Conservation (phyloP, 2,113 vertebrate genomes). For the Dicerorhinus sumatrensis region DNA sequence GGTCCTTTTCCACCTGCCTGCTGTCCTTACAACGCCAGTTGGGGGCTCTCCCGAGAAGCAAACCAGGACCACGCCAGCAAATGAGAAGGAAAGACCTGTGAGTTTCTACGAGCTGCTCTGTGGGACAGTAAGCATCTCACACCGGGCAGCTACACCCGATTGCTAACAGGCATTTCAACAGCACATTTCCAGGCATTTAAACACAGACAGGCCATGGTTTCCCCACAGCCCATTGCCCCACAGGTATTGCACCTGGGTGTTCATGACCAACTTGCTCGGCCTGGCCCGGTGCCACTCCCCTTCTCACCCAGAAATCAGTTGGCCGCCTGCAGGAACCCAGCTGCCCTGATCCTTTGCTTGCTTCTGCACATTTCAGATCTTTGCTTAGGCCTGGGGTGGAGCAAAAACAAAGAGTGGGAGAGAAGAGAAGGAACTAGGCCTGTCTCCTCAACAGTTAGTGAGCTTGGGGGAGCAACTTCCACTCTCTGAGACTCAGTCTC, state of each 20-base stretch:
- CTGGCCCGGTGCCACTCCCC: not conserved
- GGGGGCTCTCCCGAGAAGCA: not conserved
- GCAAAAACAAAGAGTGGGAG: not conserved
- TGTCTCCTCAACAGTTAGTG: not conserved
- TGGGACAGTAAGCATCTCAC: not conserved
- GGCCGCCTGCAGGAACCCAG: not conserved
- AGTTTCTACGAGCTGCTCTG: not conserved
- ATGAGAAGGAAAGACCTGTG: not conserved
- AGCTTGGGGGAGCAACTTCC: not conserved
- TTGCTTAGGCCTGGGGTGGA: not conserved
- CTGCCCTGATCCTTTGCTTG: not conserved
- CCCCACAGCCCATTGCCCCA: conserved; percentile 43
- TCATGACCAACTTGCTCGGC: not conserved
- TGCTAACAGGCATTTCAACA: conserved; percentile 7
- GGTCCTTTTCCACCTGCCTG: not conserved
- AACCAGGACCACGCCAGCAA: not conserved
- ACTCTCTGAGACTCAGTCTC: not conserved
- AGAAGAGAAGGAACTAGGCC: not conserved
- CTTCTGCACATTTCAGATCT: not conserved
- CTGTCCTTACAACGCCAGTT: not conserved
- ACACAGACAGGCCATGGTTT: not conserved
- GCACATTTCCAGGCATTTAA: not conserved
- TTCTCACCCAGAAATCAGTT: not conserved
- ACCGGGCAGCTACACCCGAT: fast-evolving
- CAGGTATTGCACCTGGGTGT: not conserved